Evolutionary conservation across 2,888 invertebrate genomes (phyloP).

Genomic region (Ischnus inquisitorius): DNA sequence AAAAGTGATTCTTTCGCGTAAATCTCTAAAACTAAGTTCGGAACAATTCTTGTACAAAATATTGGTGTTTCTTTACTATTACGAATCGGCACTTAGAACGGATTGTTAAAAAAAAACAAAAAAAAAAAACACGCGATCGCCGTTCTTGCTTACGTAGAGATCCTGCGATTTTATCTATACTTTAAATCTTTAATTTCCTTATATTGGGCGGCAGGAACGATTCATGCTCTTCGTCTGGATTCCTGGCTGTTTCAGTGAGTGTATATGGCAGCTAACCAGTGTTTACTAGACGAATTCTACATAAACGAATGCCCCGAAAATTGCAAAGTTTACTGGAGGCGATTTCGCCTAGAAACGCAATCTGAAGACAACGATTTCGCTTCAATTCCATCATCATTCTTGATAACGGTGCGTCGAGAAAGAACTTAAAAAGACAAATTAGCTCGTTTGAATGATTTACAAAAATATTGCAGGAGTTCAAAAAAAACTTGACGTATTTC

Average conservation of each 20-base stretch:
- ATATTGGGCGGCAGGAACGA: constrained; percentile 23
- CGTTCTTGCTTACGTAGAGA: constrained; percentile 23
- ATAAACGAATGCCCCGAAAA: neutral
- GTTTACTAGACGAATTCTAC: constrained; percentile 6
- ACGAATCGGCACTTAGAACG: constrained; percentile 36
- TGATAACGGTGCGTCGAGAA: too few species aligned
- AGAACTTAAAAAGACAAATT: too few species aligned
- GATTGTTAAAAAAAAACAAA: too few species aligned
- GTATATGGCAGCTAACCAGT: constrained; percentile 15
- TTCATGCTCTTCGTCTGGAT: constrained; percentile 5
- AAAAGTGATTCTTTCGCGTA: constrained; percentile 30
- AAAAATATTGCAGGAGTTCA: too few species aligned
- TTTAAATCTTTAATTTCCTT: constrained; percentile 3
- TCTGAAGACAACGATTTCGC: neutral
- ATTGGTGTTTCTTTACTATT: constrained; percentile 59
- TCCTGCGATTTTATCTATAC: constrained; percentile 27
- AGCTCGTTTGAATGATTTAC: too few species aligned
- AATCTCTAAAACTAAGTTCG: constrained; percentile 51
- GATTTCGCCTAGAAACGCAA: neutral
- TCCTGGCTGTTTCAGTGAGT: neutral
- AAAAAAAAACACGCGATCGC: constrained; percentile 17
- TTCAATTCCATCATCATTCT: neutral
- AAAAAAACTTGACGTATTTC: too few species aligned
- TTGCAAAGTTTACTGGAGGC: neutral
- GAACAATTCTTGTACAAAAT: constrained; percentile 59